phyloP scores from a whole-genome alignment of 2,797 vertebrate genomes.

The Lithobates sylvaticus region DNA sequence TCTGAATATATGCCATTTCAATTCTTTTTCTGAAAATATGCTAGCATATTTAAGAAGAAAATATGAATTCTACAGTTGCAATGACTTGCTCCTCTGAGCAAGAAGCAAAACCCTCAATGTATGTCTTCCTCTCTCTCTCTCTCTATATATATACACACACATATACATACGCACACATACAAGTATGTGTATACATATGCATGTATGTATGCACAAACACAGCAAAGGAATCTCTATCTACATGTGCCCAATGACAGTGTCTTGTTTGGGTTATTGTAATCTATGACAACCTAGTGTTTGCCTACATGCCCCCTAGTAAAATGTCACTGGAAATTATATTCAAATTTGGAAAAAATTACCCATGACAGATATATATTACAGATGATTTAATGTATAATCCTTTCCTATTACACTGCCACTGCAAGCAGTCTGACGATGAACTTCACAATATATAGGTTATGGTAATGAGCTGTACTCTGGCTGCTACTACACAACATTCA shows the following conservation, averaged over 20 bases:
- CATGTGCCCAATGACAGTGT: background rate
- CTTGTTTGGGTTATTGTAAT: background rate
- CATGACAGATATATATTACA: slow-evolving; percentile 22
- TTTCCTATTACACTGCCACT: slow-evolving; percentile 17
- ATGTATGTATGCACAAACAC: too few relatives aligned
- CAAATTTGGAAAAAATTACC: background rate
- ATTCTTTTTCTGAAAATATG: too few relatives aligned
- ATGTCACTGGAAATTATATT: background rate
- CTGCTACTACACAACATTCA: background rate
- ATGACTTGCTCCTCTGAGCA: too few relatives aligned
- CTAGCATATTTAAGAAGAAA: too few relatives aligned
- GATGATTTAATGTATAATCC: slow-evolving; percentile 10
- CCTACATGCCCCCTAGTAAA: background rate
- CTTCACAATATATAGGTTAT: slow-evolving; percentile 5
- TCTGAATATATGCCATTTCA: too few relatives aligned
- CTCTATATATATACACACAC: too few relatives aligned
- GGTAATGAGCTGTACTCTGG: background rate
- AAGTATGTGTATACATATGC: too few relatives aligned
- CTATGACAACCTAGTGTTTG: background rate
- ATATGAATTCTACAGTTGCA: too few relatives aligned
- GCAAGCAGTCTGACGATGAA: background rate
- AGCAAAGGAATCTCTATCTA: too few relatives aligned
- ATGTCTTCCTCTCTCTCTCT: too few relatives aligned
- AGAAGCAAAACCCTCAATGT: too few relatives aligned
- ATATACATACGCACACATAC: too few relatives aligned